Base-by-base conservation (phyloP, 2,797 vertebrate species). In the Sandelia bainsii region DNA sequence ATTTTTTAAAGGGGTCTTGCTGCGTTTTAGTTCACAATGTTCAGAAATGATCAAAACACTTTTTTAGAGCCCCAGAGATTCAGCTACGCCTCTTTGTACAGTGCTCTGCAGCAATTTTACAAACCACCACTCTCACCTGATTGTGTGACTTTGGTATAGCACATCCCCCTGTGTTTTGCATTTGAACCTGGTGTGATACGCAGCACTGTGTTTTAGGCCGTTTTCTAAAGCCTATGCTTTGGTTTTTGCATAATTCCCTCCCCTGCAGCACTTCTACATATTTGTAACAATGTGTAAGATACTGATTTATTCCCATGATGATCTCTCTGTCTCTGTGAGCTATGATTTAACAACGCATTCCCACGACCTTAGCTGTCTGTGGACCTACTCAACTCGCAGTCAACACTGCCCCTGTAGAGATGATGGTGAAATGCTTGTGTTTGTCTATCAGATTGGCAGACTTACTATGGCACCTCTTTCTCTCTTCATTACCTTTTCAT, bases 351-450 rank as follows among this genome's bases (percentile, higher is more conserved):
- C 77, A 82, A 72, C 64, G 78, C 66, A 27, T 76, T 82, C 53
- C 77, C 75, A 58, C 82, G 87, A 88, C 86, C 86, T 84, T 71
- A 83, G 82, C 79, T 74, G 79, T 89, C 82, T 81, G 75, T 54
- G 80, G 77, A 82, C 72, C 64, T 65, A 77, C 77, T 88, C 67
- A 85, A 84, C 63, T 79, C 7, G 56, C 89, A 86, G 92, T 77
- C 90, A 88, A 91, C 90, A 91, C 86, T 90, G 91, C 91, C 92
- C 92, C 93, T 16, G 69, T 54, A 7, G 90, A 73, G 84, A 48
- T 79, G 60, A 61, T 16, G 57, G 39, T 89, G 86, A 87, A 91
- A 72, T 89, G 91, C 87, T 14, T 0, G 45, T 69, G 66, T 74
- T 75, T 81, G 77, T 79, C 71, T 17, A 84, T 87, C 80, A 69